Conservation (phyloP, 2,888 invertebrate genomes). For the Rotaria macrura region DNA sequence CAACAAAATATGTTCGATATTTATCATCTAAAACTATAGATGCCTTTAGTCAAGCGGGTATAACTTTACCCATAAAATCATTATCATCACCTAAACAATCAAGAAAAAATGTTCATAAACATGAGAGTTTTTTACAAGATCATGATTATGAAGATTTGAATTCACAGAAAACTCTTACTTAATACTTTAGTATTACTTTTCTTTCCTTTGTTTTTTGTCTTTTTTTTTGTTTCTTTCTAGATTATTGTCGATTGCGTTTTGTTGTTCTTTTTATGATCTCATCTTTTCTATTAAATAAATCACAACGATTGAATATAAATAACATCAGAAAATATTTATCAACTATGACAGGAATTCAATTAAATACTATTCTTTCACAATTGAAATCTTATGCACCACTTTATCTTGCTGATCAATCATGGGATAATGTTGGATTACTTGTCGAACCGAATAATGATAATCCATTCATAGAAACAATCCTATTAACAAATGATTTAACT, state of each 20-base stretch:
- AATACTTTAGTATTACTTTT: neutral
- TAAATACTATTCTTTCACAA: constrained; percentile 22
- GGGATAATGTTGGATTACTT: constrained; percentile 88
- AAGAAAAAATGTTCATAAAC: neutral
- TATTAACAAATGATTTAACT: constrained; percentile 84
- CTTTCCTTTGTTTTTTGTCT: too few species aligned
- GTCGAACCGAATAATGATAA: constrained; percentile 61
- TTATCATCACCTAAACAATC: neutral
- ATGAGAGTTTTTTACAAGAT: neutral
- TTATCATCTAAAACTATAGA: neutral
- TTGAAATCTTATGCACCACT: constrained; percentile 26
- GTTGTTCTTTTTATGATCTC: neutral
- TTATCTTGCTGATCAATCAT: constrained; percentile 45
- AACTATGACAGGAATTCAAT: neutral
- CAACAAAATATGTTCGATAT: neutral
- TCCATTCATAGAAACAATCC: constrained; percentile 54
- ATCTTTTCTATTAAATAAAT: neutral
- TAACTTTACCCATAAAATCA: neutral
- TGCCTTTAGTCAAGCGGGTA: neutral
- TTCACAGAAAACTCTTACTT: neutral
- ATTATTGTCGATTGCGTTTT: neutral
- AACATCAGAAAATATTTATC: neutral
- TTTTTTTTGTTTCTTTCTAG: neutral
- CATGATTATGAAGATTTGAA: neutral
- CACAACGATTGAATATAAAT: neutral